Evolutionary conservation across 2,888 invertebrate genomes (phyloP), one percentile per base, ranked within the genome.

Genomic region (Pyralis farinalis): DNA sequence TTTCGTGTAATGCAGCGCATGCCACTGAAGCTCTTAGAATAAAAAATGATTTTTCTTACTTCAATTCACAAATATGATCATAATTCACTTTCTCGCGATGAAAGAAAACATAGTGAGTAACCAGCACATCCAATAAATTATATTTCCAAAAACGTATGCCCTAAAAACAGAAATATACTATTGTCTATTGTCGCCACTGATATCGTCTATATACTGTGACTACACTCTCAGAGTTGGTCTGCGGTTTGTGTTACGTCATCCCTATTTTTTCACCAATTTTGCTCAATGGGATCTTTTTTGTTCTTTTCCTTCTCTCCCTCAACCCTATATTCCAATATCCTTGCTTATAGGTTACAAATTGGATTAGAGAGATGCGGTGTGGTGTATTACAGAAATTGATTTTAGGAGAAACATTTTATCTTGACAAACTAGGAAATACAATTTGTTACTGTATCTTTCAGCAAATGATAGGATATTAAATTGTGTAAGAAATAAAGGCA

Each of bases 281-380:
- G 53, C 60, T 64, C 63, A 63, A 67, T 60, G 49, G 55, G 60
- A 60, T 64, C 59, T 65, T 66, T 66, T 63, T 66, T 55, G 63
- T 63, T 55, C 48, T 58, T 50, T 53, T 51, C 40, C 58, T n/a
- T n/a, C n/a, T 63, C 55, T 57, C 51, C 55, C 58, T 55, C 55
- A 56, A 59, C 58, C 61, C 58, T 61, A 62, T 66, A 61, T 65
- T 62, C 64, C 63, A 66, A 71, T 69, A 70, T 64, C 65, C 58
- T 67, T 58, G 60, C 60, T 64, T 68, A 71, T 70, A 64, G 61
- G 69, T 64, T 63, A 63, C 61, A 72, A 74, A 76, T 75, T 74
- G 65, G 62, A 76, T 73, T 71, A 73, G 59, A 65, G 67, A 65
- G 59, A 66, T 56, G 59, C 56, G 62, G 61, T 60, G 57, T 63